Percentiles rank a stretch among this genome's conserved stretches.
phyloP scores from a whole-genome alignment of 1,140 invertebrate species.

The Oppia nitens region DNA sequence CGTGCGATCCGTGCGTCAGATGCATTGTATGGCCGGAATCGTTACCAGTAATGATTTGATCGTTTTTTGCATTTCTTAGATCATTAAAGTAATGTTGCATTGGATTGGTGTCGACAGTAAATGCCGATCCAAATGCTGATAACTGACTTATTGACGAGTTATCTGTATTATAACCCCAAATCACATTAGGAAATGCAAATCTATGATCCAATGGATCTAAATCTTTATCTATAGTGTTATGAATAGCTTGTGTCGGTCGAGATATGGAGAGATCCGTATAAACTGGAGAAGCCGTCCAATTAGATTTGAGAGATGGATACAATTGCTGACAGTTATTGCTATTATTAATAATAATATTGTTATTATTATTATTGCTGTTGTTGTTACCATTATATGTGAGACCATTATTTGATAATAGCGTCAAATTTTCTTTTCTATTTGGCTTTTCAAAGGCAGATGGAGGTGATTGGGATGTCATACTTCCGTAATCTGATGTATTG shows the following conservation, averaged over 20 bases:
- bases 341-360: not conserved
- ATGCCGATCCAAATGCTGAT: not conserved
- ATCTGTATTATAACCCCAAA: not conserved
- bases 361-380: not conserved
- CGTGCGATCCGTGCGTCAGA: no score
- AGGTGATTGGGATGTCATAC: constrained; percentile 15
- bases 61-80: not conserved
- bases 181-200: not conserved
- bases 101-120: not conserved
- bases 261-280: constrained; percentile 5
- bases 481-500: constrained; percentile 15
- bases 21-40: not conserved
- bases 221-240: not conserved
- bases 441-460: constrained; percentile 5
- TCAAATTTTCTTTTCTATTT: not conserved
- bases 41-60: not conserved
- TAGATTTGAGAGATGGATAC: not conserved
- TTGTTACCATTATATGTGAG: not conserved
- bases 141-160: not conserved
- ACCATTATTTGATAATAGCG: not conserved
- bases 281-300: constrained; percentile 4
- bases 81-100: not conserved
- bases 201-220: not conserved
- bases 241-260: not conserved
- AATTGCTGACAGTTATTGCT: not conserved